Evolutionary conservation across 2,113 vertebrate genomes (phyloP).

Genomic region (Campylomormyrus numenius): DNA sequence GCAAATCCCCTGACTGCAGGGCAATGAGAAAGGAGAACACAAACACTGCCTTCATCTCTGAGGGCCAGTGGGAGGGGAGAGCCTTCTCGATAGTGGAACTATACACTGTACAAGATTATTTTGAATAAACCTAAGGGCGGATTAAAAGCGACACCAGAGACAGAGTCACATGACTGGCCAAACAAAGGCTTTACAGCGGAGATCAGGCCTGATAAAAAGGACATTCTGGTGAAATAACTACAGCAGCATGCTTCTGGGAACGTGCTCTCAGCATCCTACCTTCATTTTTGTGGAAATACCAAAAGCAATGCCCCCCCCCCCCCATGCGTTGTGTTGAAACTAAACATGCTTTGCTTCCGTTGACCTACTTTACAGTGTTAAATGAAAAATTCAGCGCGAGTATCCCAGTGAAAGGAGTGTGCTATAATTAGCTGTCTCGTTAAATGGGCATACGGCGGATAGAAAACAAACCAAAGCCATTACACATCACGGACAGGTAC

Average conservation of each 20-base stretch:
- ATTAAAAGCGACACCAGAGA: not conserved
- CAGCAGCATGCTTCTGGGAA: not conserved
- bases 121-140: not conserved
- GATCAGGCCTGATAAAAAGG: not conserved
- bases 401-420: not conserved
- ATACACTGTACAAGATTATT: not conserved
- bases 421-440: slow-evolving; percentile 4
- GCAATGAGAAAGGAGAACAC: not conserved
- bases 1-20: not conserved
- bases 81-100: not conserved
- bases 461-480: not conserved
- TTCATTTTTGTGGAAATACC: slow-evolving; percentile 6
- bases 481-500: not conserved
- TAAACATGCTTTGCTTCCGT: not conserved
- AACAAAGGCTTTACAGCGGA: not conserved
- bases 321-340: not conserved
- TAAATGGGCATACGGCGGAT: slow-evolving; percentile 8
- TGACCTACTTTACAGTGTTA: slow-evolving; percentile 18
- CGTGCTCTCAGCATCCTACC: not conserved
- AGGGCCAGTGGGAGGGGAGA: not conserved
- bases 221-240: not conserved
- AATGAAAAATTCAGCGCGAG: slow-evolving; percentile 16
- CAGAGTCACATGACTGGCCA: not conserved
- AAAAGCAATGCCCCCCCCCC: not conserved
- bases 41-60: not conserved